These are phyloP conservation scores for Lucilia sericata DNA, from an alignment of 1,140 invertebrate species.

Conservation along the genomic window DNA sequence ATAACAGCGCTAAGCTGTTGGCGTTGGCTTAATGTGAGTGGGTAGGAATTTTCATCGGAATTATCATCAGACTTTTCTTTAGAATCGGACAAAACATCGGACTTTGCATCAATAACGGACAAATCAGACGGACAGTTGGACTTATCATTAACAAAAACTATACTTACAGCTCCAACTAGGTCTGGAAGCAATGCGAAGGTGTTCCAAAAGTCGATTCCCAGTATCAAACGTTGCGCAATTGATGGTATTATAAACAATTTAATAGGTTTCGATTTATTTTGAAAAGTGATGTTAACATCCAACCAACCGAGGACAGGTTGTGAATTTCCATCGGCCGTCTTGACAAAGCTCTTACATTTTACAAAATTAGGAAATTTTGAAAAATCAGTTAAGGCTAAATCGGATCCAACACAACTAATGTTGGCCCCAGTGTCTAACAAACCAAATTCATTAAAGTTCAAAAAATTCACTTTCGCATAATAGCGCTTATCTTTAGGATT, in stretches of 20 bases:
- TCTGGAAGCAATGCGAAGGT: conserved; percentile 13
- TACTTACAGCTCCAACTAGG: not conserved
- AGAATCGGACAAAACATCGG: conserved; percentile 41
- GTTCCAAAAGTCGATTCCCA: conserved; percentile 22
- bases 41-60: conserved; percentile 25
- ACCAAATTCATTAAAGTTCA: conserved; percentile 25
- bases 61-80: conserved; percentile 51
- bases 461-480: conserved; percentile 26
- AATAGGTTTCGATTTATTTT: not conserved
- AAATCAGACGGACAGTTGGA: not conserved
- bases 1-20: conserved; percentile 50
- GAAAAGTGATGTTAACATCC: not conserved
- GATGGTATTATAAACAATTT: conserved; percentile 11
- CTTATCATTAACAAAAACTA: not conserved
- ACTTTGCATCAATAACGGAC: not conserved
- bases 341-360: not conserved
- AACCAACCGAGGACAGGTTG: not conserved
- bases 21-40: not conserved
- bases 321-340: conserved; percentile 33
- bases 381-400: conserved; percentile 10
- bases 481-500: too few species aligned
- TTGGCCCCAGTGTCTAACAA: conserved; percentile 5
- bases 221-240: not conserved
- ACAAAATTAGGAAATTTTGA: conserved; percentile 10
- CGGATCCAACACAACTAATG: conserved; percentile 7